Evolutionary conservation across 2,797 vertebrate genomes (phyloP).

Genomic region (Enteromius radiatus): DNA sequence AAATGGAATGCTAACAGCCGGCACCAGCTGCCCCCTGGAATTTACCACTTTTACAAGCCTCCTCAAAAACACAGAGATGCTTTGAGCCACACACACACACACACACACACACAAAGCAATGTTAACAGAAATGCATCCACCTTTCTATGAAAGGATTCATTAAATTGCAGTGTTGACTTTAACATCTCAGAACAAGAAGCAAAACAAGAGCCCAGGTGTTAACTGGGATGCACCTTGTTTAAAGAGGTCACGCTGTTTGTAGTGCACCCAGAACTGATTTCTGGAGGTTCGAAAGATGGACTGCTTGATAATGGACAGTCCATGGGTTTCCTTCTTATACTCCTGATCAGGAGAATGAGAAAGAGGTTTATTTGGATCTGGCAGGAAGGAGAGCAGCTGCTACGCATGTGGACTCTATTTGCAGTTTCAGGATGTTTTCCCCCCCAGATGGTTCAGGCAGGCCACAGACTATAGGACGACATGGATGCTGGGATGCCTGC

Average conservation of each 20-base stretch:
- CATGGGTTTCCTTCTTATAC: conserved; percentile 66
- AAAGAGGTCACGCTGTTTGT: conserved; percentile 5
- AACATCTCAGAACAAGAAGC: neutral
- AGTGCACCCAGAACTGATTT: conserved; percentile 67
- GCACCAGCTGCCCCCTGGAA: conserved; percentile 78
- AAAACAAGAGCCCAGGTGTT: neutral
- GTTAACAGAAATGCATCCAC: conserved; percentile 22
- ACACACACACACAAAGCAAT: conserved; percentile 27
- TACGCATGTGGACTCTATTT: conserved; percentile 61
- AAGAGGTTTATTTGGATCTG: conserved; percentile 45
- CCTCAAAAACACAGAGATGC: conserved; percentile 56
- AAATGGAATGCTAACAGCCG: conserved; percentile 74
- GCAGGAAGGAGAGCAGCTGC: conserved; percentile 50
- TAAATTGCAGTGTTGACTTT: conserved; percentile 17
- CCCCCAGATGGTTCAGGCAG: conserved; percentile 33
- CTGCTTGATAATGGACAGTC: conserved; percentile 66
- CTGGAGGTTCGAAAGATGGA: conserved; percentile 72
- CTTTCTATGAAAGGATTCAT: conserved; percentile 14
- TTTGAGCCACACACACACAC: conserved; percentile 50
- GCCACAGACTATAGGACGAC: conserved; percentile 38
- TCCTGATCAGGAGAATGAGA: conserved; percentile 10
- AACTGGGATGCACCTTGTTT: neutral
- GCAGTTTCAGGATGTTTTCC: conserved; percentile 52
- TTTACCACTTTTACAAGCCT: conserved; percentile 78
- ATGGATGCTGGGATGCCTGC: conserved; percentile 2